These are phyloP conservation scores for Lasioglossum zephyrum DNA, from an alignment of 2,888 invertebrate genomes.

Conservation along the genomic window DNA sequence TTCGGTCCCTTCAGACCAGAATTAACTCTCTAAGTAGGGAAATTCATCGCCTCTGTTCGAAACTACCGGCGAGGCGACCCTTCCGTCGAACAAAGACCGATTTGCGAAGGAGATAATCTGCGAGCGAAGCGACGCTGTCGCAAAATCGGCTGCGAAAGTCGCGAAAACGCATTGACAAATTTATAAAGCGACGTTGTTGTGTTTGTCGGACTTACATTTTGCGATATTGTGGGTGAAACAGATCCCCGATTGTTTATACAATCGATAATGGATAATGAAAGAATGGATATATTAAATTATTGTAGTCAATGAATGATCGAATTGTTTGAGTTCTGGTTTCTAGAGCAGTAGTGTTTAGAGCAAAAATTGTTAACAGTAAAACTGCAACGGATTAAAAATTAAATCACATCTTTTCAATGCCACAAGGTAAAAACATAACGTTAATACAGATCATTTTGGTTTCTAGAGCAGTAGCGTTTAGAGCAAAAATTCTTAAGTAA, in stretches of 20 bases:
- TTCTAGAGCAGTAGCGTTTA: not conserved
- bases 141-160: not conserved
- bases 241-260: not conserved
- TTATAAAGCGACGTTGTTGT: not conserved
- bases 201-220: not conserved
- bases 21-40: constrained; percentile 7
- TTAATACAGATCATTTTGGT: too few species aligned
- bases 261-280: not conserved
- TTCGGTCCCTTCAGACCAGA: constrained; percentile 4
- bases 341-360: not conserved
- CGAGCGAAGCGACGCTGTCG: not conserved
- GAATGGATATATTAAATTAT: not conserved
- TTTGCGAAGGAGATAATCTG: not conserved
- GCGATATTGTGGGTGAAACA: not conserved
- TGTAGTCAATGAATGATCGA: not conserved
- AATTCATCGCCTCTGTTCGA: constrained; percentile 3
- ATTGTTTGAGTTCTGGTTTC: not conserved
- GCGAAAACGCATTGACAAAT: not conserved
- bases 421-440: not conserved
- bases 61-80: not conserved
- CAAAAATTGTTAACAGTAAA: not conserved
- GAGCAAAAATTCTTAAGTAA: not conserved
- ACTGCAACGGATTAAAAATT: not conserved
- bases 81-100: constrained; percentile 10
- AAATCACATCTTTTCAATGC: too few species aligned